phyloP scores from a whole-genome alignment of 1,140 invertebrate genomes.

The Dendroctonus ponderosae region DNA sequence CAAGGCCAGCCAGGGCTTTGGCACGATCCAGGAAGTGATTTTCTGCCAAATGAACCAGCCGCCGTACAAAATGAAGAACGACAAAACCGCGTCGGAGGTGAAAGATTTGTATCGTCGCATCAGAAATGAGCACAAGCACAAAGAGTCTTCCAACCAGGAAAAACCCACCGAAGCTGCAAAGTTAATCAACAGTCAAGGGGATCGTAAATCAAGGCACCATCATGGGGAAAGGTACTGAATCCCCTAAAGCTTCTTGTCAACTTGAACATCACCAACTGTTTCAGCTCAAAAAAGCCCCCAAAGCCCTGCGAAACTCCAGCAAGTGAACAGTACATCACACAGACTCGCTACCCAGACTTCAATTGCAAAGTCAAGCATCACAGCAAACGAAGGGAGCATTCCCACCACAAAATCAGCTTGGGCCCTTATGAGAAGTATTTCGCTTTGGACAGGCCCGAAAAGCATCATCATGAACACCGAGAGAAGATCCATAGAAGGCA shows the following conservation, averaged over 20 bases:
- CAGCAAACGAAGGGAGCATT: background rate
- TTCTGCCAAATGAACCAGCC: constrained; percentile 24
- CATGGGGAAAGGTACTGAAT: too few relatives aligned
- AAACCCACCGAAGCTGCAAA: background rate
- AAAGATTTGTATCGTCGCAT: constrained; percentile 16
- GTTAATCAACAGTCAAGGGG: background rate
- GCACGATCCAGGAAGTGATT: constrained; percentile 25
- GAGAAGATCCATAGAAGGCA: background rate
- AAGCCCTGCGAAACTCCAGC: too few relatives aligned
- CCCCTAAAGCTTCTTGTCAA: background rate
- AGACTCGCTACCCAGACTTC: background rate
- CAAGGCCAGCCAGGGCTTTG: background rate
- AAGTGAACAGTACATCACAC: too few relatives aligned
- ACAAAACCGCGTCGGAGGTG: constrained; percentile 12
- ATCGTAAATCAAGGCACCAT: background rate
- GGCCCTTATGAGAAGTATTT: background rate
- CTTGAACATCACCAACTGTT: background rate
- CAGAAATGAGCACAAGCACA: background rate
- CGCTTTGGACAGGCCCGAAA: too few relatives aligned
- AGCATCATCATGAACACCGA: too few relatives aligned
- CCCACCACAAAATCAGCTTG: background rate
- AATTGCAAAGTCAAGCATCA: background rate
- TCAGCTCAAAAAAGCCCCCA: background rate
- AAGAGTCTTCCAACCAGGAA: background rate
- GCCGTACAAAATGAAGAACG: constrained; percentile 16